Conservation (phyloP, 2,113 vertebrate species). For the Melanotaenia duboulayi region DNA sequence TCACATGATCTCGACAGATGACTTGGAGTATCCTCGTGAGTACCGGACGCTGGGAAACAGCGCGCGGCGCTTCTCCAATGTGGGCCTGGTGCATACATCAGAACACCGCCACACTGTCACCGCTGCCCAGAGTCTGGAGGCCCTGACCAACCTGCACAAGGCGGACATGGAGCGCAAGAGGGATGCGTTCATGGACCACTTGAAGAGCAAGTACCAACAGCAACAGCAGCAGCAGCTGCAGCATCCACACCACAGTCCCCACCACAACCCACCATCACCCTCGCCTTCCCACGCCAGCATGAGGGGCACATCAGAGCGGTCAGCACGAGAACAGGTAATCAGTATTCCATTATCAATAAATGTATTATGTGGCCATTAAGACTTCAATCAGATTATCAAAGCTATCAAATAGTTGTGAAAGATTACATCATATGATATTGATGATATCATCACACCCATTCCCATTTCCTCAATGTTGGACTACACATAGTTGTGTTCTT, state of each 20-base stretch:
- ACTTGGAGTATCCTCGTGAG: constrained; percentile 96
- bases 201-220: constrained; percentile 98
- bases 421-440: too few relatives aligned
- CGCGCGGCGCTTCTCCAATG: constrained; percentile 96
- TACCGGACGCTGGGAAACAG: constrained; percentile 95
- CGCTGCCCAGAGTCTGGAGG: constrained; percentile 96
- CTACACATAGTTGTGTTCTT: too few relatives aligned
- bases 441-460: too few relatives aligned
- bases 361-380: background rate
- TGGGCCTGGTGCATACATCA: constrained; percentile 96
- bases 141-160: constrained; percentile 95
- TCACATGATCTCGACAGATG: constrained; percentile 98
- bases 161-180: constrained; percentile 94
- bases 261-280: constrained; percentile 81
- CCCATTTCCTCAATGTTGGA: too few relatives aligned
- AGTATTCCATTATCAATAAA: background rate
- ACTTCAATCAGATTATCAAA: too few relatives aligned
- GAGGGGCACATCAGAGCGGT: constrained; percentile 86
- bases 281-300: constrained; percentile 85
- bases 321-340: constrained; percentile 91
- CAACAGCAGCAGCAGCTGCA: constrained; percentile 92
- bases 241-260: constrained; percentile 80
- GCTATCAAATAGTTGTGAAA: too few relatives aligned
- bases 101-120: constrained; percentile 97
- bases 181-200: constrained; percentile 97